Percentiles rank a stretch among this genome's conserved stretches.
Evolutionary conservation across 2,797 vertebrate genomes (phyloP).

Genomic region (Lerista edwardsae): DNA sequence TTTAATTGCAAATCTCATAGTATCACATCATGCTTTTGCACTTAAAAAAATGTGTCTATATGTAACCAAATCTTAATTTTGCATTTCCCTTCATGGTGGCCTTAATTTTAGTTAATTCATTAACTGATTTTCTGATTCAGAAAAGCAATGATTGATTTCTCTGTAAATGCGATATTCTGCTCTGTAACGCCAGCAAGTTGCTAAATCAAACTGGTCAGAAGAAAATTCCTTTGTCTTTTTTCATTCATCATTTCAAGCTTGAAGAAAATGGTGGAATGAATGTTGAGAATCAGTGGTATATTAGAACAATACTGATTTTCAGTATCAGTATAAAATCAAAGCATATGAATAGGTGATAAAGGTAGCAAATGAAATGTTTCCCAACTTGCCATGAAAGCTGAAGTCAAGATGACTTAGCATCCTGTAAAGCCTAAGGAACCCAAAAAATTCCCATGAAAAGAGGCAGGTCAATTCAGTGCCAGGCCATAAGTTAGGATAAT

Average conservation of each 20-base stretch:
- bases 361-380: not conserved
- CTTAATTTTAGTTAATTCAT: constrained; percentile 1
- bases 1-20: not conserved
- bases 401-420: constrained; percentile 4
- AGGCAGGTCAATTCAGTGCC: not conserved
- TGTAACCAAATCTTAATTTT: not conserved
- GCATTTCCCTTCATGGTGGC: not conserved
- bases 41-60: not conserved
- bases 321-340: constrained; percentile 2
- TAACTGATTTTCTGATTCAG: no score
- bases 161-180: not conserved
- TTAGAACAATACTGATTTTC: not conserved
- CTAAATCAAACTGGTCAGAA: not conserved
- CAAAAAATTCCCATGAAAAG: not conserved
- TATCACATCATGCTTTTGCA: not conserved
- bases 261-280: not conserved
- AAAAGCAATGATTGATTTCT: constrained; percentile 2
- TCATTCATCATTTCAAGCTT: not conserved
- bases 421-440: not conserved
- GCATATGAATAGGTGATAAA: not conserved
- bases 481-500: not conserved
- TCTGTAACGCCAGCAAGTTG: not conserved
- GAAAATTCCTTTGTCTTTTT: constrained; percentile 1
- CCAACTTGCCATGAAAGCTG: not conserved
- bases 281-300: not conserved